Conservation (phyloP, 2,888 invertebrate species). For the Ametastegia equiseti region DNA sequence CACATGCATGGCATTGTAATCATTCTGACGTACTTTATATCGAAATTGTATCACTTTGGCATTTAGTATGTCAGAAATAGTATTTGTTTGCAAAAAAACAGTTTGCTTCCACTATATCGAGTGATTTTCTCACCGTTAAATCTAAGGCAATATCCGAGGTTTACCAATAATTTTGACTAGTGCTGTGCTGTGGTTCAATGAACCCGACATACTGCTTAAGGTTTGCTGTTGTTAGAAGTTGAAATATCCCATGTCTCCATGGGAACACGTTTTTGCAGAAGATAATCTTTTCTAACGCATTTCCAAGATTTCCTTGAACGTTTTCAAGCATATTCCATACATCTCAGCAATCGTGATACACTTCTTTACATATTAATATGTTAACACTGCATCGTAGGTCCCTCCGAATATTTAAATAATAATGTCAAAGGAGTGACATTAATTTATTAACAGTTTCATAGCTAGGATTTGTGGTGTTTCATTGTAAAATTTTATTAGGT, state of each 20-base stretch:
- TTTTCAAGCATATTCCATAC: neutral
- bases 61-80: neutral
- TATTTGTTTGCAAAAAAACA: neutral
- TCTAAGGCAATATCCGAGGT: neutral
- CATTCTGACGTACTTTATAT: neutral
- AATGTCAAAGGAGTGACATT: neutral
- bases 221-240: neutral
- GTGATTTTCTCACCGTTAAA: neutral
- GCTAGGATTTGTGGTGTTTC: neutral
- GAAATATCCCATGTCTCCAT: neutral
- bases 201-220: neutral
- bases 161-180: neutral
- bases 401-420: neutral
- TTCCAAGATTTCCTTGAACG: neutral
- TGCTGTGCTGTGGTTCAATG: conserved; percentile 5
- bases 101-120: neutral
- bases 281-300: neutral
- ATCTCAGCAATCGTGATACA: neutral
- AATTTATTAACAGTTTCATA: neutral
- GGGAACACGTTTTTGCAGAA: neutral
- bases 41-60: neutral
- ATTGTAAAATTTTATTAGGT: neutral
- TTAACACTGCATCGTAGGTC: neutral
- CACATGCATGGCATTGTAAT: neutral
- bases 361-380: neutral